These are phyloP conservation scores for Amblyopsis rosae DNA, from an alignment of 2,113 vertebrate species.

Conservation along the genomic window DNA sequence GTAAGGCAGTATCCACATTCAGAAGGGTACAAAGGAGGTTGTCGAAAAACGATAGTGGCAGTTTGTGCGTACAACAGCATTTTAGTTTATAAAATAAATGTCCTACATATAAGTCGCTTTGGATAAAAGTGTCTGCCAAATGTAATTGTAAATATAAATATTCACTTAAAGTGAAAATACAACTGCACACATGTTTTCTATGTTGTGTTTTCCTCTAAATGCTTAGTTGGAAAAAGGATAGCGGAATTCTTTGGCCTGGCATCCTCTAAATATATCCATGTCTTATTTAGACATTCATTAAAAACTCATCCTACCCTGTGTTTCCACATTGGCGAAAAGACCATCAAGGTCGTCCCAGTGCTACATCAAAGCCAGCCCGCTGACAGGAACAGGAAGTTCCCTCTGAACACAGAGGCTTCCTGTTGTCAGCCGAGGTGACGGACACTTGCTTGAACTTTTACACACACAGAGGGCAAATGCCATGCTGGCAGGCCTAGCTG, in stretches of 20 bases:
- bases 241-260: slow-evolving; percentile 48
- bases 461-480: slow-evolving; percentile 66
- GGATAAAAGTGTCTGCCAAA: no score
- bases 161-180: slow-evolving; percentile 41
- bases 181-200: slow-evolving; percentile 47
- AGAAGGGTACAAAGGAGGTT: neutral
- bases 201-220: slow-evolving; percentile 45
- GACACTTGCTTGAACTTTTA: slow-evolving; percentile 73
- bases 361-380: slow-evolving; percentile 72
- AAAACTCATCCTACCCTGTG: slow-evolving; percentile 36
- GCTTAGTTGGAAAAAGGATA: slow-evolving; percentile 46
- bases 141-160: slow-evolving; percentile 26
- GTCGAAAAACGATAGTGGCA: slow-evolving; percentile 10
- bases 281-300: slow-evolving; percentile 60
- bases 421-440: slow-evolving; percentile 77
- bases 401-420: slow-evolving; percentile 72
- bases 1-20: slow-evolving; percentile 14
- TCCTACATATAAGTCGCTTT: neutral
- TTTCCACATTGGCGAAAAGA: slow-evolving; percentile 61
- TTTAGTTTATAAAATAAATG: slow-evolving; percentile 17
- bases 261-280: slow-evolving; percentile 65
- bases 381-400: slow-evolving; percentile 77
- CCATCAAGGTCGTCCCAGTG: slow-evolving; percentile 68
- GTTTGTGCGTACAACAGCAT: slow-evolving; percentile 36
- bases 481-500: slow-evolving; percentile 48